phyloP scores from a whole-genome alignment of 2,113 vertebrate species.

The Coryphaenoides rupestris region DNA sequence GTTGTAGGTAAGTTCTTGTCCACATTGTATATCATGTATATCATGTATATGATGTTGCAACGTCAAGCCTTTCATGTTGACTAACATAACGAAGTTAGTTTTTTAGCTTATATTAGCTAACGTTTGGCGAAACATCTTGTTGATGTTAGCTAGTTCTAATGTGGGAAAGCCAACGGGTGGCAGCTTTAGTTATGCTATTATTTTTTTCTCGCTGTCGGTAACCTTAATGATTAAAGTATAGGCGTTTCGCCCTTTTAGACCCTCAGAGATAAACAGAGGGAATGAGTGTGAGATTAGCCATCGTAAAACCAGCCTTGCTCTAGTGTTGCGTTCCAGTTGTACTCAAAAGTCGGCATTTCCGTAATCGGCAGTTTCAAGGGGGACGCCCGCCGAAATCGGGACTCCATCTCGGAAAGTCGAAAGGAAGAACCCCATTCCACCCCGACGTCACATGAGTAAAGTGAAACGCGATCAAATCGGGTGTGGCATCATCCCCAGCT shows the following conservation, averaged over 20 bases:
- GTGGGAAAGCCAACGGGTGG: background rate
- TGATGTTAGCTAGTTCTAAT: too few relatives aligned
- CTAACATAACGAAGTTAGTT: background rate
- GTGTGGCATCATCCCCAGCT: too few relatives aligned
- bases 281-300: background rate
- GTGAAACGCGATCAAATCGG: too few relatives aligned
- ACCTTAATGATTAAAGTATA: background rate
- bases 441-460: too few relatives aligned
- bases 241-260: background rate
- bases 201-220: too few relatives aligned
- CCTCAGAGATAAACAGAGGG: background rate
- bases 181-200: conserved; percentile 7
- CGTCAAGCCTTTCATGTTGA: background rate
- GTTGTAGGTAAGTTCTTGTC: background rate
- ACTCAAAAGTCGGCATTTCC: too few relatives aligned
- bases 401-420: too few relatives aligned
- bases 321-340: too few relatives aligned
- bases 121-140: background rate
- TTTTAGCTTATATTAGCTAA: background rate
- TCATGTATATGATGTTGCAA: background rate
- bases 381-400: too few relatives aligned
- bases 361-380: too few relatives aligned
- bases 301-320: background rate
- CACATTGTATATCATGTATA: too few relatives aligned
- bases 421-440: too few relatives aligned